phyloP scores from a whole-genome alignment of 1,140 invertebrate species.

The Drosophila tsacasi region DNA sequence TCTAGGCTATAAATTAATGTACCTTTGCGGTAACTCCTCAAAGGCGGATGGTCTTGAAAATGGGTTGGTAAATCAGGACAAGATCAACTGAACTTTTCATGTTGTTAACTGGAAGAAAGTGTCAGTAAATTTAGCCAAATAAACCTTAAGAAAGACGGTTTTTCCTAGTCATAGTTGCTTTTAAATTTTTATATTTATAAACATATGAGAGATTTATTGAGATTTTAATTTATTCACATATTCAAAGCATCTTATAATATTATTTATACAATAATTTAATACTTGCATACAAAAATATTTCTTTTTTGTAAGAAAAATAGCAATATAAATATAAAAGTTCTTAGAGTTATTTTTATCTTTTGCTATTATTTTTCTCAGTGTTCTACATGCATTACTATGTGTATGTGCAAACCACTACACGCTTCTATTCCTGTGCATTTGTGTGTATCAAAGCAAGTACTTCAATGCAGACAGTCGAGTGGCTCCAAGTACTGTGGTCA shows the following conservation, averaged over 20 bases:
- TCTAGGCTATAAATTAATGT: neutral
- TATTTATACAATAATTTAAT: neutral
- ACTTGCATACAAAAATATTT: neutral
- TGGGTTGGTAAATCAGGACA: neutral
- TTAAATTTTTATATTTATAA: too few relatives aligned
- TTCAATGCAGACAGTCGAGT: constrained; percentile 78
- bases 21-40: neutral
- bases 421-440: constrained; percentile 7
- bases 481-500: constrained; percentile 67
- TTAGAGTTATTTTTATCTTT: neutral
- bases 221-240: too few relatives aligned
- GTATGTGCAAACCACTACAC: constrained; percentile 5
- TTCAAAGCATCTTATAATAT: neutral
- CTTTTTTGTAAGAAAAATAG: neutral
- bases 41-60: neutral
- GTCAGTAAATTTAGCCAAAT: neutral
- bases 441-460: constrained; percentile 65
- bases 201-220: too few relatives aligned
- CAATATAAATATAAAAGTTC: neutral
- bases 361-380: neutral
- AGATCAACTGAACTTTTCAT: rapidly evolving
- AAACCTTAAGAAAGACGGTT: neutral
- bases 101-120: neutral
- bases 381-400: constrained; percentile 4
- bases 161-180: too few relatives aligned